Evolutionary conservation across 2,113 vertebrate species (phyloP), one percentile per base, ranked within the genome.

Genomic region (Furnarius figulus): DNA sequence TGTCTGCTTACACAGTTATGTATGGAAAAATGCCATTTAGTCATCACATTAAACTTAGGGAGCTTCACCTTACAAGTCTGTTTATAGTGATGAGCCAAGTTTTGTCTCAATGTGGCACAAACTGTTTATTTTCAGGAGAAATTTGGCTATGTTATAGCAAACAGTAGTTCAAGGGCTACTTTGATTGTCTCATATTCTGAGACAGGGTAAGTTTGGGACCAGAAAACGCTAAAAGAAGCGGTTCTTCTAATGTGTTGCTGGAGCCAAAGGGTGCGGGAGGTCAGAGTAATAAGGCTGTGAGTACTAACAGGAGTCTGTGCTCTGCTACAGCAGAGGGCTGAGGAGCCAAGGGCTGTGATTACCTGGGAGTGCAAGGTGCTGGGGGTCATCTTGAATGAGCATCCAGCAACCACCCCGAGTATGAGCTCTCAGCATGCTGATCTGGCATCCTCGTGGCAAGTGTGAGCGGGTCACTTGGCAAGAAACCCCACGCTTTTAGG

Each of bases 391-490:
- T 65, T n/a, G 81, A 83, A 37, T 0, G 0, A 70, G 85, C 40
- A 55, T 12, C 68, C 91, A 39, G 73, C 56, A 39, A 5, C 7
- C 12, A 1, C 25, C 22, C 5, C 0, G 67, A 37, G 10, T 2
- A 10, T 8, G 39, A 91, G 59, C 61, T 90, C 56, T 61, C 44
- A 12, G 84, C 8, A 12, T 3, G 52, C 67, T 46, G 37, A 31
- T 74, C 37, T 25, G 65, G 55, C 15, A 1, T 50, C 62, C 83
- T 66, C 14, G 6, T 11, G 82, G 87, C 72, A 66, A 44, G 47
- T 17, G 31, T 14, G 58, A 63, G 35, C 0, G 50, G 71, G 46
- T 86, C 79, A 6, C 30, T 90, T 37, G 50, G 52, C 72, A 53
- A 74, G 40, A 63, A 91, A 66, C 17, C n/a, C 56, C 44, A 4